A percentile compares a stretch with the other conserved stretches of the same genome.
These are phyloP conservation scores for Callyntrura guangdongensis DNA, from an alignment of 2,888 invertebrate genomes.

Conservation along the genomic window DNA sequence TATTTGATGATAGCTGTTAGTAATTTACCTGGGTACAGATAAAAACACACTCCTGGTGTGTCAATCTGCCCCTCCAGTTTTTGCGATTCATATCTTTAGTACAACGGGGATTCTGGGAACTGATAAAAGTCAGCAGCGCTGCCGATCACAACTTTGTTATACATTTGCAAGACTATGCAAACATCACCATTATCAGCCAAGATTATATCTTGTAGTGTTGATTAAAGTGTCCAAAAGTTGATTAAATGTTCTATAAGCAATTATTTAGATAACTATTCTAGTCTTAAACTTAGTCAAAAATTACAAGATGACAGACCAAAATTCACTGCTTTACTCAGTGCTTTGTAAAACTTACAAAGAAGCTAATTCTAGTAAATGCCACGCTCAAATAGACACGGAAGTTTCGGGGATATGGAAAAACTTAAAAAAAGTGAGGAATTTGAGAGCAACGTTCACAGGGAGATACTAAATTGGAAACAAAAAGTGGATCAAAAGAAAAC, in stretches of 20 bases:
- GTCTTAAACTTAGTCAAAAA: too few relatives aligned
- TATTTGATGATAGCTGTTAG: too few relatives aligned
- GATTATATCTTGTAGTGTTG: too few relatives aligned
- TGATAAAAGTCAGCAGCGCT: constrained; percentile 24
- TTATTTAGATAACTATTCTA: too few relatives aligned
- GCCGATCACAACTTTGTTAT: neutral
- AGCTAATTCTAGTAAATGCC: neutral
- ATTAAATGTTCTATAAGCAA: neutral
- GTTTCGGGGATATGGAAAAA: neutral
- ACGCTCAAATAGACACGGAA: neutral
- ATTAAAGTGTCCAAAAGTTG: too few relatives aligned
- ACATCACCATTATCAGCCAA: neutral
- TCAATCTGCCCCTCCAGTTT: neutral
- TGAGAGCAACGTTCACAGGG: neutral
- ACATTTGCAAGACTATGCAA: neutral
- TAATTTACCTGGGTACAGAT: neutral
- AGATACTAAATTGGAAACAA: neutral
- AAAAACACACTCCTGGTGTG: neutral
- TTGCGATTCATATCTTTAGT: too few relatives aligned
- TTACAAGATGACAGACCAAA: too few relatives aligned
- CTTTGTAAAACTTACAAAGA: neutral
- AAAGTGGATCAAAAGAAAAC: neutral
- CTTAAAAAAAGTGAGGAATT: neutral
- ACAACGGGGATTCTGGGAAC: too few relatives aligned
- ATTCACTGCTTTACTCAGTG: neutral